phyloP scores from a whole-genome alignment of 2,113 vertebrate species.

The Bujurquina vittata region DNA sequence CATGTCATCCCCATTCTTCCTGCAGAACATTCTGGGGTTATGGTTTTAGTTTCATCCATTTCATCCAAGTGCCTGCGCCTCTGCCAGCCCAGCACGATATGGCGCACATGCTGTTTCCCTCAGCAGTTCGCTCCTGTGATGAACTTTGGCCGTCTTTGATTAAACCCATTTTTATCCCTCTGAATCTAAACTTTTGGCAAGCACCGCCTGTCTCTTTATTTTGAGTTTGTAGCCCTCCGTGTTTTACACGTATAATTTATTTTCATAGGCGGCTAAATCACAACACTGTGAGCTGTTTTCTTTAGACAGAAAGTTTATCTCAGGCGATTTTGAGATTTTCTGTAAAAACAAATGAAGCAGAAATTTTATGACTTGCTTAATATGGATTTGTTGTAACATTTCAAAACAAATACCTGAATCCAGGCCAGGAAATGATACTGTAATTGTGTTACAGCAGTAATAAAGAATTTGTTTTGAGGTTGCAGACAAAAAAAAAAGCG shows the following conservation, averaged over 20 bases:
- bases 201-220: neutral
- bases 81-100: slow-evolving; percentile 34
- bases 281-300: slow-evolving; percentile 38
- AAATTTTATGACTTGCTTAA: slow-evolving; percentile 37
- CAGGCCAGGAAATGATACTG: slow-evolving; percentile 29
- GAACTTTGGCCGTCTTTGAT: slow-evolving; percentile 47
- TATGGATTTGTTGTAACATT: slow-evolving; percentile 42
- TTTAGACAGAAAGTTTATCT: slow-evolving; percentile 52
- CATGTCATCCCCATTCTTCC: slow-evolving; percentile 26
- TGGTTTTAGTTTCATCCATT: slow-evolving; percentile 34
- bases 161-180: slow-evolving; percentile 38
- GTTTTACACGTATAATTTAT: slow-evolving; percentile 49
- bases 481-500: neutral
- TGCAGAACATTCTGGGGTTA: slow-evolving; percentile 5
- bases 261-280: slow-evolving; percentile 42
- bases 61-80: slow-evolving; percentile 5
- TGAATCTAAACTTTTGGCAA: slow-evolving; percentile 30
- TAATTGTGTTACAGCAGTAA: slow-evolving; percentile 17
- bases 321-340: slow-evolving; percentile 22
- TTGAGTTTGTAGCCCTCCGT: slow-evolving; percentile 12
- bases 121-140: slow-evolving; percentile 10
- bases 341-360: slow-evolving; percentile 41
- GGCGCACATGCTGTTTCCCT: slow-evolving; percentile 25
- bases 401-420: slow-evolving; percentile 22
- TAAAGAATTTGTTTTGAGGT: neutral